These are phyloP conservation scores for Gryon sp. DNA, from an alignment of 1,140 invertebrate species.

Conservation along the genomic window DNA sequence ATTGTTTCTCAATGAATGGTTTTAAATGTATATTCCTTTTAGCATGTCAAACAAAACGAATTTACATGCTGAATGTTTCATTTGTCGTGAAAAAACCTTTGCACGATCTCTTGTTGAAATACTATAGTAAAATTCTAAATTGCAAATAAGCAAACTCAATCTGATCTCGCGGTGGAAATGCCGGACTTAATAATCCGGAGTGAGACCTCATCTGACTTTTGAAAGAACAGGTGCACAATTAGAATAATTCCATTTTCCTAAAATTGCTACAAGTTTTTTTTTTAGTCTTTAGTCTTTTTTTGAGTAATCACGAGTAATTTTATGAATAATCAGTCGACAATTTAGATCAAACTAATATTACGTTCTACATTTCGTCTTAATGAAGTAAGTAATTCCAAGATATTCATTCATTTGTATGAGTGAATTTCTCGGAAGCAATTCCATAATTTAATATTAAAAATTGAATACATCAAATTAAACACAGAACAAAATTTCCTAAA, in stretches of 20 bases:
- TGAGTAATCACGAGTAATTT: no score
- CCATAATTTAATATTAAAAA: no score
- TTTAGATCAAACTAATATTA: no score
- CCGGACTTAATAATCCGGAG: constrained; percentile 41
- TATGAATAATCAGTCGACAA: constrained; percentile 29
- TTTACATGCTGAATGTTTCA: constrained; percentile 34
- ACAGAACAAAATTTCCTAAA: no score
- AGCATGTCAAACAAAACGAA: constrained; percentile 37
- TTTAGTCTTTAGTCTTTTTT: no score
- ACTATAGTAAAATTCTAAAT: constrained; percentile 17
- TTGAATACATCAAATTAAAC: no score
- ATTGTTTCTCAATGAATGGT: constrained; percentile 43
- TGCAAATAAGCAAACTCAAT: constrained; percentile 46
- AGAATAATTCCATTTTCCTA: constrained; percentile 17
- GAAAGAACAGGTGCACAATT: constrained; percentile 21
- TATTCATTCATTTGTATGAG: no score
- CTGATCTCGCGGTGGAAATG: constrained; percentile 51
- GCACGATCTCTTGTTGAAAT: constrained; percentile 1
- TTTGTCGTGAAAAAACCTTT: constrained; percentile 18
- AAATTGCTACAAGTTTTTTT: no score
- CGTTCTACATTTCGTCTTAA: no score
- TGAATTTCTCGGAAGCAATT: no score
- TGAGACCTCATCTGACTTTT: constrained; percentile 26
- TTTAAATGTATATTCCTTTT: constrained; percentile 48
- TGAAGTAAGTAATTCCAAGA: no score